Evolutionary conservation across 2,113 vertebrate genomes (phyloP).

Genomic region (Aleadryas rufinucha): DNA sequence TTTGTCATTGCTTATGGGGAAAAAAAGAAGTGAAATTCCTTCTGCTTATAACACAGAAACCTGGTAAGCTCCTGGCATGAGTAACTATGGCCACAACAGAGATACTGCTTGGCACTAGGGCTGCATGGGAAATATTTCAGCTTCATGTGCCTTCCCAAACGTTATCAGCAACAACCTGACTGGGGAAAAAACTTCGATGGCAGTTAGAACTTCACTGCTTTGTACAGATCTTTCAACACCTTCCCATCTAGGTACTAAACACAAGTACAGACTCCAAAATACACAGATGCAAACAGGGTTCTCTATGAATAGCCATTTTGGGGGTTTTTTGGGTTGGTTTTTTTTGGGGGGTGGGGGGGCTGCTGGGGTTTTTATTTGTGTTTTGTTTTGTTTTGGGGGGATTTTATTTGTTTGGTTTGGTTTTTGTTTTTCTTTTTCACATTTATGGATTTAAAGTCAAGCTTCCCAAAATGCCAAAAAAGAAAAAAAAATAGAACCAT

Average conservation of each 20-base stretch:
- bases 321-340: too few relatives aligned
- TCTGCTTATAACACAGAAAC: neutral
- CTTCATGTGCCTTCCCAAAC: neutral
- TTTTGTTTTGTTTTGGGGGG: neutral
- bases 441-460: neutral
- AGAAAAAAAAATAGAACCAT: neutral
- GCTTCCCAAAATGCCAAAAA: neutral
- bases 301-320: neutral
- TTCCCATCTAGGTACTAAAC: neutral
- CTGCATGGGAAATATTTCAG: neutral
- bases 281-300: neutral
- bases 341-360: neutral
- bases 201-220: neutral
- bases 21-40: neutral
- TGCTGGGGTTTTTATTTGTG: neutral
- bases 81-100: neutral
- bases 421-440: neutral
- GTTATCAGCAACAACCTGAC: neutral
- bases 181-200: too few relatives aligned
- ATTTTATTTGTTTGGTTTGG: neutral
- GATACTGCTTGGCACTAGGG: neutral
- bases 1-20: neutral
- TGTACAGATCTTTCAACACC: neutral
- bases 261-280: neutral
- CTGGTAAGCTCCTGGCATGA: neutral